Evolutionary conservation across 2,888 invertebrate genomes (phyloP).

Genomic region (Zele albiditarsus): DNA sequence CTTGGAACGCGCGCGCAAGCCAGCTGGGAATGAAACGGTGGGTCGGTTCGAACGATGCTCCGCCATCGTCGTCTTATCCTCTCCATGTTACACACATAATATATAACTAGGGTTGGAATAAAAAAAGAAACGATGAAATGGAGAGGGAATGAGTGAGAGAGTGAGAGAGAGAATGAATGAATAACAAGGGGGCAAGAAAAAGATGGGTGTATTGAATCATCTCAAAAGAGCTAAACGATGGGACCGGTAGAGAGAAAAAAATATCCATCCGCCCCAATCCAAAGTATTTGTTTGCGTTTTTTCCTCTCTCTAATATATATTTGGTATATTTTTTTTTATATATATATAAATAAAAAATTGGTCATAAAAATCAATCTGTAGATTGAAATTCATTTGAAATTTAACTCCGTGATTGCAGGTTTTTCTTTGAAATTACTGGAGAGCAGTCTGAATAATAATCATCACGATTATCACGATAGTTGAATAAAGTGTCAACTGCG

Average conservation of each 20-base stretch:
- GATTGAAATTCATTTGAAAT: neutral
- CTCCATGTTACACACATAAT: conserved; percentile 55
- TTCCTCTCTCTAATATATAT: conserved; percentile 1
- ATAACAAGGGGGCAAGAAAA: conserved; percentile 1
- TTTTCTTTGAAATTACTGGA: neutral
- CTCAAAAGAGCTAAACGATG: conserved; percentile 23
- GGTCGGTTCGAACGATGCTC: conserved; percentile 67
- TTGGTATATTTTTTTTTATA: conserved; percentile 13
- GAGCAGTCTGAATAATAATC: neutral
- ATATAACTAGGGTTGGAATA: conserved; percentile 15
- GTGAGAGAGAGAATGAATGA: conserved; percentile 20
- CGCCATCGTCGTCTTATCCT: conserved; percentile 55
- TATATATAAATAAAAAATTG: conserved; percentile 4
- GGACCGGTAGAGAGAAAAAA: conserved; percentile 37
- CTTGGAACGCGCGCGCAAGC: conserved; percentile 50
- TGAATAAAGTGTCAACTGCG: conserved; percentile 41
- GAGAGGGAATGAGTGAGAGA: conserved; percentile 30
- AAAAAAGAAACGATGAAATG: conserved; percentile 27
- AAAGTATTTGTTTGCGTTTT: conserved; percentile 33
- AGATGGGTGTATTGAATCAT: conserved; percentile 19
- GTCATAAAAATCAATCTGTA: neutral
- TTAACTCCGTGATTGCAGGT: neutral
- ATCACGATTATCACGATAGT: conserved; percentile 32
- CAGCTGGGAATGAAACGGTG: conserved; percentile 70
- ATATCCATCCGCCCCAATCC: conserved; percentile 31